Conservation (phyloP, 2,888 invertebrate genomes). For the Drosophila formosana region DNA sequence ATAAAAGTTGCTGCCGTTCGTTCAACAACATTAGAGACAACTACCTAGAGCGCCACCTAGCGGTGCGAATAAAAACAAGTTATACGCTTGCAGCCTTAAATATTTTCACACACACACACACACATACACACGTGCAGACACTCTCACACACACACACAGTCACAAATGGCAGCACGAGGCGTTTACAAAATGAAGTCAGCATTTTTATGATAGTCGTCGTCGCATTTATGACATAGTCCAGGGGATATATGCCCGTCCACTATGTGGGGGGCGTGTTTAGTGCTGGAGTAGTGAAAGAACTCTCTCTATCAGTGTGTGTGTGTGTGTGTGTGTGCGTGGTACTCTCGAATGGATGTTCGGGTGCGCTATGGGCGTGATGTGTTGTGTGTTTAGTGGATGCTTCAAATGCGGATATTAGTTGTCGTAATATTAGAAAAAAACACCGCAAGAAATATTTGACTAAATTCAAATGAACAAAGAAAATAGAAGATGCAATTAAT, state of each 20-base stretch:
- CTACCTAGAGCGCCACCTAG: slow-evolving; percentile 48
- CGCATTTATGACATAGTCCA: slow-evolving; percentile 68
- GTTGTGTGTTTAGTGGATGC: slow-evolving; percentile 64
- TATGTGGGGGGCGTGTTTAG: slow-evolving; percentile 35
- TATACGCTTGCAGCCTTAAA: slow-evolving; percentile 57
- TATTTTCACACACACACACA: slow-evolving; percentile 40
- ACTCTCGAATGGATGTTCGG: slow-evolving; percentile 11
- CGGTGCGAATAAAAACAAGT: slow-evolving; percentile 41
- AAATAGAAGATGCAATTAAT: background rate
- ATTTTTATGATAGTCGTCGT: slow-evolving; percentile 70
- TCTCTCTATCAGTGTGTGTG: slow-evolving; percentile 6
- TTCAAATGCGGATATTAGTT: slow-evolving; percentile 67
- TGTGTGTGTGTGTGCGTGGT: slow-evolving; percentile 9
- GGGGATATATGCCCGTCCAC: slow-evolving; percentile 51
- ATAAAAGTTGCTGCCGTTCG: slow-evolving; percentile 43
- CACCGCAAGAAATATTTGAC: slow-evolving; percentile 39
- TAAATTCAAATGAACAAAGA: background rate
- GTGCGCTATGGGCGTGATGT: slow-evolving; percentile 49
- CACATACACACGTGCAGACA: background rate
- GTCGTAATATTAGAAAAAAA: slow-evolving; percentile 51
- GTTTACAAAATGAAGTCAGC: slow-evolving; percentile 73
- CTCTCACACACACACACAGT: background rate
- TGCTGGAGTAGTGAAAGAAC: slow-evolving; percentile 15
- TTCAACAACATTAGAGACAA: slow-evolving; percentile 36
- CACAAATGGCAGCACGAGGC: slow-evolving; percentile 43